Base-by-base conservation (phyloP, 2,888 invertebrate genomes). In the Monopis laevigella region DNA sequence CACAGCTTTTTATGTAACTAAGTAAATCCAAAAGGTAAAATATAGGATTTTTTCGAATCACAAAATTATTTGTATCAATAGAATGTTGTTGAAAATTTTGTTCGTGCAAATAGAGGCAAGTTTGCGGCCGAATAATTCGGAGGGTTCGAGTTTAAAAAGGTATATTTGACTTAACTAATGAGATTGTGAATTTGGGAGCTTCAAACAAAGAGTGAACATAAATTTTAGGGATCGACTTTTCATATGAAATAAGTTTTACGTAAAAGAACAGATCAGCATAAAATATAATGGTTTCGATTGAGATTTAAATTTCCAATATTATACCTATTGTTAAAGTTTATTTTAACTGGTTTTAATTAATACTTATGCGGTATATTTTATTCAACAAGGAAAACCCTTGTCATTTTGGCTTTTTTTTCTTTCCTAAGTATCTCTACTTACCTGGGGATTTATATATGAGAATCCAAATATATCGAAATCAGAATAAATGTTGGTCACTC, bases 101-200 rank as follows among this genome's bases (percentile, higher is more conserved):
- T 66, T 56, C 65, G 51, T 60, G 50, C 68, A 77, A 77, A 77
- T 61, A 74, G 48, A 59, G 52, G 57, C 52, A 58, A 58, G 52
- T 55, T 55, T 45, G 51, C 42, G 46, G 45, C 47, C 48, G 56
- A 57, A 54, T 65, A 59, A 62, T 67, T 59, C 58, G 46, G 46
- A 46, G 53, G 58, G 57, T 45, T 50, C 47, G 53, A 69, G 65
- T 72, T 73, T 69, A 58, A 67, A 73, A 74, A 75, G 73, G 70
- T 71, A 59, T 77, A 56, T 80, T 80, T 78, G 70, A 73, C 66
- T 77, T 78, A 48, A 64, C 69, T 75, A 75, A 75, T 77, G 74
- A 73, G 65, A 62, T 62, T 63, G 59, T 62, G 60, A 36, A 36
- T 36, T 36, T 36, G 4, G 32, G 21, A 62, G 63, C 51, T 51